Evolutionary conservation across 2,888 invertebrate species (phyloP), one percentile per base, ranked within the genome.

Genomic region (Latrodectus hesperus): DNA sequence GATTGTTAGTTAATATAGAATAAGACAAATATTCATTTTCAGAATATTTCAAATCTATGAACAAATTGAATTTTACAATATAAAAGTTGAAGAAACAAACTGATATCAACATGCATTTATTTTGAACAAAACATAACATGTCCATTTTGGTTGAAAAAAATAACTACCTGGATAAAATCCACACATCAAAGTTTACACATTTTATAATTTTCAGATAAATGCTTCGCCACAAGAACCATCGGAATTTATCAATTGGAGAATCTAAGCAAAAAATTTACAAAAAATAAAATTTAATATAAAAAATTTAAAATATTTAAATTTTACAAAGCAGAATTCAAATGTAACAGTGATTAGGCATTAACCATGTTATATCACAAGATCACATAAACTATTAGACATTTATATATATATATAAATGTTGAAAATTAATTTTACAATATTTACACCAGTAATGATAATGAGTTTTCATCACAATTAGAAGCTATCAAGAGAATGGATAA

Each of bases 121-220:
- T 38, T 38, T 38, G 3, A 38, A 38, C 38, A 5, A 38, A 38
- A 38, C 1, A 38, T 3, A 38, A 38, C 5, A 38, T 3, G 38
- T 38, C 3, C 38, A n/a, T 38, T 38, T 38, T 38, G 1, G 38
- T 1, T 38, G 38, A 5, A 38, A 38, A n/a, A n/a, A 60, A 64
- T 26, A 53, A 12, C 17, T 78, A 87, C 87, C 77, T 87, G n/a
- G 87, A 87, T 11, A 87, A 76, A 53, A 68, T 51, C 87, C 87
- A 87, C 22, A 70, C 78, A 87, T 87, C 87, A 51, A 82, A 83
- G 49, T 52, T 77, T 9, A 87, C 60, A 53, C 17, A 55, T 68
- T 49, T 73, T 17, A 82, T 70, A 38, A 87, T 82, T 52, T 68
- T 73, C n/a, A 82, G n/a, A 52, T 87, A 87, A 51, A 78, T 64